Percentiles rank a stretch among this genome's conserved stretches.
Conservation (phyloP, 53 echinoderm and acorn worm genomes). For the Zoroaster sp. region DNA sequence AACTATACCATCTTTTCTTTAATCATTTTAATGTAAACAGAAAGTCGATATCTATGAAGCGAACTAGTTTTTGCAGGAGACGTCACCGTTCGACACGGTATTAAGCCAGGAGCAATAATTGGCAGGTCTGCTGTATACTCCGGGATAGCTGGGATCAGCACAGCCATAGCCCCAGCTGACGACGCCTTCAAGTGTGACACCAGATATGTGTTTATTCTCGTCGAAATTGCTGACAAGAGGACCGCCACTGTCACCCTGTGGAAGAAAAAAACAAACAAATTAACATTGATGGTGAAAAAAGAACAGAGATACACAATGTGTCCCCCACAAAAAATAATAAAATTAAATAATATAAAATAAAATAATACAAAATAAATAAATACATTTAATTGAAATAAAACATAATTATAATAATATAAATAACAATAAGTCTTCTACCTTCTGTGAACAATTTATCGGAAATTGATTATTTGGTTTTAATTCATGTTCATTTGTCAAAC, state of each 20-base stretch:
- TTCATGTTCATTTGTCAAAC: too few species aligned
- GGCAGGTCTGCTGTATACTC: slow-evolving; percentile 67
- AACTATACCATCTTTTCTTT: neutral
- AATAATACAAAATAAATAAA: too few species aligned
- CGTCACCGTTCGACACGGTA: neutral
- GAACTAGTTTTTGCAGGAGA: neutral
- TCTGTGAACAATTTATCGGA: too few species aligned
- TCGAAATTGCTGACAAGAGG: neutral
- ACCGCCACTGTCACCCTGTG: neutral
- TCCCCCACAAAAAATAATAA: too few species aligned
- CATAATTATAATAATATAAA: too few species aligned
- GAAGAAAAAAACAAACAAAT: neutral
- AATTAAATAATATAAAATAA: too few species aligned
- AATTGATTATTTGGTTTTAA: too few species aligned
- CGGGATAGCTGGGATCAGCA: slow-evolving; percentile 60
- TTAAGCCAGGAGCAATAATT: neutral
- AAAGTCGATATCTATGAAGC: neutral
- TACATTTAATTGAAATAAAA: too few species aligned
- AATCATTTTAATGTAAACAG: neutral
- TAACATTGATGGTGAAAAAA: too few species aligned
- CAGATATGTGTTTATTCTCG: neutral
- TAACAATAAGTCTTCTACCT: too few species aligned
- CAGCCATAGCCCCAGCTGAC: slow-evolving; percentile 90
- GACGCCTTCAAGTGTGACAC: slow-evolving; percentile 54
- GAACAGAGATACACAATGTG: too few species aligned